These are phyloP conservation scores for Gymnorhina tibicen DNA, from an alignment of 2,113 vertebrate genomes.

Conservation along the genomic window DNA sequence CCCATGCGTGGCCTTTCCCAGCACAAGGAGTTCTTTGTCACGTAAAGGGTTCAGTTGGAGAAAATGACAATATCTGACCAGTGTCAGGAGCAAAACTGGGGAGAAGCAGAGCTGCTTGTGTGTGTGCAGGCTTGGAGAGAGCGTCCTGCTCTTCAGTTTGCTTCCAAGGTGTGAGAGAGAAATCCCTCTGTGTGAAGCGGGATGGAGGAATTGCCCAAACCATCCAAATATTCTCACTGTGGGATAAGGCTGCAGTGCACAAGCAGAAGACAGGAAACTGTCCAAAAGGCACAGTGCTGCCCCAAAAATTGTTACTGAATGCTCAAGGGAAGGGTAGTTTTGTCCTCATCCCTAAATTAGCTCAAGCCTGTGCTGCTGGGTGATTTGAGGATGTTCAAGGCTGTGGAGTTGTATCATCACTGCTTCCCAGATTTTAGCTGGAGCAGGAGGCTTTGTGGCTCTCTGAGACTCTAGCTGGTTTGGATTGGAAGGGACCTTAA, in stretches of 20 bases:
- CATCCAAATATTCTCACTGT: accelerated
- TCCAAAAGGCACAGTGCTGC: background rate
- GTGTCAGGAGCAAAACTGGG: background rate
- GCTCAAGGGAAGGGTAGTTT: background rate
- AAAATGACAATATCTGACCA: background rate
- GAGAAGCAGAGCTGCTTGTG: background rate
- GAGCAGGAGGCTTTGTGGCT: background rate
- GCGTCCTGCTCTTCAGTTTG: background rate
- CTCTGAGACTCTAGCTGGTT: background rate
- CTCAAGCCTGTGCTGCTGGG: background rate
- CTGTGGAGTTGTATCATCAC: background rate
- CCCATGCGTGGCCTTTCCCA: background rate
- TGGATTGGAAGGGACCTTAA: background rate
- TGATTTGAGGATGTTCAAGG: background rate
- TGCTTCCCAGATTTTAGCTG: accelerated
- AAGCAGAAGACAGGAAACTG: background rate
- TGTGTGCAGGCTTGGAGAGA: background rate
- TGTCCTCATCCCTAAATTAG: background rate
- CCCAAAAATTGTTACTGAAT: background rate
- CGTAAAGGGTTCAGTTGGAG: background rate
- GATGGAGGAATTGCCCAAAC: background rate
- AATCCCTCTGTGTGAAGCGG: background rate
- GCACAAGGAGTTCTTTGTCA: background rate
- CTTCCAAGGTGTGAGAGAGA: background rate
- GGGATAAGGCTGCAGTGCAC: background rate